These are phyloP conservation scores for Zosterops borbonicus DNA, from an alignment of 2,113 vertebrate genomes.

Conservation along the genomic window DNA sequence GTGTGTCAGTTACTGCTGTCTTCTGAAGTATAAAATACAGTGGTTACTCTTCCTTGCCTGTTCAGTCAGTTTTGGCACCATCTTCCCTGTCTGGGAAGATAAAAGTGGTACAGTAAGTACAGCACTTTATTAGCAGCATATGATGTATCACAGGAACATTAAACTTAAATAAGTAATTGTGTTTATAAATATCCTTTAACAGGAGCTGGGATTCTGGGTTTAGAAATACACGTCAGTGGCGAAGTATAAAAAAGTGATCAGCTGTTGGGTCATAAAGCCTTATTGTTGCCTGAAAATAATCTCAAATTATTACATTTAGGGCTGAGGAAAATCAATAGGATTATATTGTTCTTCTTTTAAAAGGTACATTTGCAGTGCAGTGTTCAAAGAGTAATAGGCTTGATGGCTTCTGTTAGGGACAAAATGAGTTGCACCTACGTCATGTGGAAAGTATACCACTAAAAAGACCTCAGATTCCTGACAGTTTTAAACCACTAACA, in stretches of 20 bases:
- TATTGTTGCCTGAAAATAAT: constrained; percentile 31
- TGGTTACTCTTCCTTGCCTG: background rate
- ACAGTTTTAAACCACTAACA: constrained; percentile 32
- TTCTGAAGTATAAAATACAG: constrained; percentile 14
- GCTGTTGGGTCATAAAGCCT: constrained; percentile 21
- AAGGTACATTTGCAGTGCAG: constrained; percentile 11
- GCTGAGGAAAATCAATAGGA: constrained; percentile 42
- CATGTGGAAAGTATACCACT: background rate
- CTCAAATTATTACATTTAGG: constrained; percentile 49
- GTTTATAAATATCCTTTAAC: constrained; percentile 30
- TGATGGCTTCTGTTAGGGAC: constrained; percentile 1
- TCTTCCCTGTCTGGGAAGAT: background rate
- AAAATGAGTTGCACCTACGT: background rate
- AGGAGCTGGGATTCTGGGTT: background rate
- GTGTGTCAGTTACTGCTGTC: constrained; percentile 14
- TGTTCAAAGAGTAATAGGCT: background rate
- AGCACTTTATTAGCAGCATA: constrained; percentile 5
- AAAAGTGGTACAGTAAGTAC: constrained; percentile 11
- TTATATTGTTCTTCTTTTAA: constrained; percentile 16
- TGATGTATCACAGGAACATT: constrained; percentile 31
- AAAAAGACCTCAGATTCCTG: constrained; percentile 33
- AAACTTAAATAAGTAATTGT: constrained; percentile 44
- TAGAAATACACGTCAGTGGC: background rate
- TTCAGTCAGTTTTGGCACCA: constrained; percentile 40
- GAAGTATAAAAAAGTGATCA: background rate